phyloP scores from a whole-genome alignment of 1,140 invertebrate genomes.

The Coenobita brevimanus region DNA sequence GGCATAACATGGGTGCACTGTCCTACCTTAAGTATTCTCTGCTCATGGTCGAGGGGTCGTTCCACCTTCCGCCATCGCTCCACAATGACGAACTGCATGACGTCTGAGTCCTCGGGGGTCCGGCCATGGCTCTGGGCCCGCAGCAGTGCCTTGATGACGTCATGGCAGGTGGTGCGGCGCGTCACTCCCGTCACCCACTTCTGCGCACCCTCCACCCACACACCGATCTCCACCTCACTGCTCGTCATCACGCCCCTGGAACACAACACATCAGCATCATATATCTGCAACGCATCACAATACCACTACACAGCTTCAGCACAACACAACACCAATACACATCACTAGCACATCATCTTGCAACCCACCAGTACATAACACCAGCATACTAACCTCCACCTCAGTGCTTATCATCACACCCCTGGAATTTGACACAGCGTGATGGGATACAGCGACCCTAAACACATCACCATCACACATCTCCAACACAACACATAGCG shows the following conservation, averaged over 20 bases:
- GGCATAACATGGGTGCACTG: too few species aligned
- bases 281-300: not conserved
- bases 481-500: too few species aligned
- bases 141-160: conserved; percentile 82
- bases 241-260: conserved; percentile 60
- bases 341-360: too few species aligned
- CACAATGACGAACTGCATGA: conserved; percentile 71
- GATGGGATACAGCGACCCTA: too few species aligned
- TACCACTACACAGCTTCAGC: not conserved
- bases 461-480: too few species aligned
- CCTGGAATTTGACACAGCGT: too few species aligned
- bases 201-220: conserved; percentile 83
- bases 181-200: conserved; percentile 86
- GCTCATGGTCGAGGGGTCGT: conserved; percentile 80
- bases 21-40: conserved; percentile 81
- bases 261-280: not conserved
- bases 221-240: conserved; percentile 79
- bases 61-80: conserved; percentile 79
- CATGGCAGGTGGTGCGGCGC: conserved; percentile 83
- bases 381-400: too few species aligned
- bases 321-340: not conserved
- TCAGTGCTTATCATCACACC: too few species aligned
- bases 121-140: conserved; percentile 72
- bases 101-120: conserved; percentile 69
- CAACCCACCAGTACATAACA: too few species aligned